phyloP scores from a whole-genome alignment of 2,797 vertebrate genomes.

The Anas bernieri region DNA sequence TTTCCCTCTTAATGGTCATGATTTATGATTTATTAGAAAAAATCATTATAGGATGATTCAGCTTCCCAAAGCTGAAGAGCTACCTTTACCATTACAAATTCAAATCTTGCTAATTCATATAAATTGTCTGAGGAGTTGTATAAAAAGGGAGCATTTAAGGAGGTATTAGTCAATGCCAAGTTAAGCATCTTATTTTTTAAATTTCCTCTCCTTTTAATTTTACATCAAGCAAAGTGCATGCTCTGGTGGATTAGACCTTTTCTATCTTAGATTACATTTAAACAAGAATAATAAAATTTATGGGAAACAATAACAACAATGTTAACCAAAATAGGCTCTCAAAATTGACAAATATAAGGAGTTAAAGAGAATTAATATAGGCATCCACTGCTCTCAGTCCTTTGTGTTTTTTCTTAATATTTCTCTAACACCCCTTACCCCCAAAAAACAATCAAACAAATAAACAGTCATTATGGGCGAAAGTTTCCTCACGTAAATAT shows the following conservation, averaged over 20 bases:
- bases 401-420: background rate
- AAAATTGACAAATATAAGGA: background rate
- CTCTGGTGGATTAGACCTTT: background rate
- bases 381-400: background rate
- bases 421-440: background rate
- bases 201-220: background rate
- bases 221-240: background rate
- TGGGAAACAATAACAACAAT: background rate
- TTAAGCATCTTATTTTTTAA: background rate
- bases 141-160: conserved; percentile 12
- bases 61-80: background rate
- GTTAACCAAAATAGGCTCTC: background rate
- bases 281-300: background rate
- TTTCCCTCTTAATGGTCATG: background rate
- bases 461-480: background rate
- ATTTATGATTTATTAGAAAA: background rate
- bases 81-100: background rate
- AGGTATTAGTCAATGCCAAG: background rate
- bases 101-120: background rate
- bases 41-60: background rate
- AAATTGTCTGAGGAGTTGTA: background rate
- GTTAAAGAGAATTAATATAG: background rate
- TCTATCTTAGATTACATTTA: background rate
- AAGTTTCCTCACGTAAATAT: background rate
- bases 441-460: background rate